Evolutionary conservation across 2,113 vertebrate species (phyloP), one percentile per base, ranked within the genome.

Genomic region (Eulacestoma nigropectus): DNA sequence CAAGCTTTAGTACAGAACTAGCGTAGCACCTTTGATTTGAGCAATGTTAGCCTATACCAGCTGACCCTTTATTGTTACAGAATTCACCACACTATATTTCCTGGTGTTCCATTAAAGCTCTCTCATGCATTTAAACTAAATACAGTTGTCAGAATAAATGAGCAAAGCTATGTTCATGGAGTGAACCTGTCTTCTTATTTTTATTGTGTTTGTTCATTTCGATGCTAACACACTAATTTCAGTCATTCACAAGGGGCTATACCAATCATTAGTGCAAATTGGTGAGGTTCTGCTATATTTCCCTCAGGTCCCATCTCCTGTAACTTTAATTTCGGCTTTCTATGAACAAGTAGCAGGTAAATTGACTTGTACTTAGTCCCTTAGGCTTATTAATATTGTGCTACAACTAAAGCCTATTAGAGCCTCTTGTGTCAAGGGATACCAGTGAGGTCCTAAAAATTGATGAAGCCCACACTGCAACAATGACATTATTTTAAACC

Each of bases 301-400:
- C 96, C 96, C 96, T 94, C 68, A 80, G 91, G 93, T 88, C 92
- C 91, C 78, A 94, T 96, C 88, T 96, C 50, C 46, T 4, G 46
- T 95, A 96, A 95, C 95, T 96, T 97, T 97, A 97, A 97, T 97
- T 97, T 97, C 93, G 91, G 90, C 84, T 97, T 95, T 90, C 95
- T 95, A 79, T 90, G 94, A 95, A 89, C 91, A 79, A 94, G 63
- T 84, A 91, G 75, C 60, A 92, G 87, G 90, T 95, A 97, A 96
- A 97, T 95, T 97, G 95, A 97, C 96, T 96, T 96, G 90, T 90
- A 80, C 84, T 87, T 65, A 29, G 56, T 96, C 95, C 94, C 95
- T 63, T 78, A 91, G 95, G 95, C 65, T 97, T 97, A 96, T 97
- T 96, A 97, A 96, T 96, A 97, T 50, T 95, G 81, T 95, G 87